Base-by-base conservation (phyloP, 2,797 vertebrate genomes). In the Danio albolineatus region DNA sequence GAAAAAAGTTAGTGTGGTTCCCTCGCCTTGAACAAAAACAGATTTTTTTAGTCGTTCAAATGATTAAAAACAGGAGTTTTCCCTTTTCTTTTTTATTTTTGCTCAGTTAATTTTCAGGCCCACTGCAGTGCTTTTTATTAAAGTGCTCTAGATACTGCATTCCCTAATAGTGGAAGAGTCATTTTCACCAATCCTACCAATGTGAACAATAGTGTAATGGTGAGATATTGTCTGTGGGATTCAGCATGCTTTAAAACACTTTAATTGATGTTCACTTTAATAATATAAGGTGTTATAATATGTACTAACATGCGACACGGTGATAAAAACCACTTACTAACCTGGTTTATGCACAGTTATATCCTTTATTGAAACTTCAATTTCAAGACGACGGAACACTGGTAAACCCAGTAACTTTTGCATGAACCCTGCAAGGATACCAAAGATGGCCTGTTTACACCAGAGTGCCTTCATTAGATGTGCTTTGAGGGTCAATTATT, bases 381-480 rank as follows among this genome's bases (percentile, higher is more conserved):
- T 54, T 76, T 65, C 61, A 17, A 76, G 61, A 36, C 49, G 61
- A 44, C 2, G 6, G 2, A 65, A 65, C 2, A 17, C n/a, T 0
- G 41, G 21, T 13, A 39, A 49, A 49, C 39, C 6, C 10, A 1
- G 17, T 41, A 75, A 43, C 5, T 41, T 62, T 75, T 21, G 36
- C 49, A 36, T 13, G 14, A 76, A 6, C 41, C 61, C 73, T 76
- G 39, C 49, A 65, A 65, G 49, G 17, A 56, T 14, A 65, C 39
- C 73, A 76, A 17, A 76, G 65, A 65, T 9, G 38, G 71, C 21
- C 54, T 0, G 2, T 73, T 73, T 60, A 73, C 43, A 46, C 46
- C 5, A 59, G 5, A 17, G 38, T 28, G 28, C 28, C 28, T 28
- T 28, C 3, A 1, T 12, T 14, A 10, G 10, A 44, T 49, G 39